phyloP scores from a whole-genome alignment of 1,140 invertebrate species.

The Rhysida immarginata region DNA sequence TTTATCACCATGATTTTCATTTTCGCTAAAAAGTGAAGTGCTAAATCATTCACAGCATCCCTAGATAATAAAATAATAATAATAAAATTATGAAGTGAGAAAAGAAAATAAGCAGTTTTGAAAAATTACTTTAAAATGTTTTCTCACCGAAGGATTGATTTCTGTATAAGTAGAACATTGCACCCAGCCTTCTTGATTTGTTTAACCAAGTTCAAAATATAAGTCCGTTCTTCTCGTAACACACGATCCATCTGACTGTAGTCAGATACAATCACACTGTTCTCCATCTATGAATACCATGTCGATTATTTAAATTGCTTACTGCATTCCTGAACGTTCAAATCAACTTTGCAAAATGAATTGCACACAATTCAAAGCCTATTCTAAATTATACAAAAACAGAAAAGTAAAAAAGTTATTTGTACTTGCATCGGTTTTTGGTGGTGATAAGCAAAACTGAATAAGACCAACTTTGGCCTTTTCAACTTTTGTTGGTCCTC shows the following conservation, averaged over 20 bases:
- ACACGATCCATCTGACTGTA: conserved; percentile 98
- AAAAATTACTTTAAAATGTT: not conserved
- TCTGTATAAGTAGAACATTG: conserved; percentile 95
- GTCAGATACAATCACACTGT: conserved; percentile 93
- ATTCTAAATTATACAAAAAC: too few species aligned
- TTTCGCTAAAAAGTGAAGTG: conserved; percentile 95
- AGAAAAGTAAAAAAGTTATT: not conserved
- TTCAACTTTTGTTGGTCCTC: conserved; percentile 82
- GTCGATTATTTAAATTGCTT: too few species aligned
- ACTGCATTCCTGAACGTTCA: not conserved
- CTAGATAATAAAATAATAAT: conserved; percentile 25
- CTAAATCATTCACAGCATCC: conserved; percentile 92
- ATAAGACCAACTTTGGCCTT: conserved; percentile 98
- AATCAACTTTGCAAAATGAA: conserved; percentile 1
- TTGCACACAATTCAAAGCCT: conserved; percentile 8
- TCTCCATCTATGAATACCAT: conserved; percentile 99
- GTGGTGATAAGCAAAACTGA: conserved; percentile 98
- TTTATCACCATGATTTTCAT: conserved; percentile 98
- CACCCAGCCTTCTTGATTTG: conserved; percentile 98
- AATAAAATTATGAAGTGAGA: not conserved
- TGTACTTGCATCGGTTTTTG: conserved; percentile 86
- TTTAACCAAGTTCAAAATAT: conserved; percentile 97
- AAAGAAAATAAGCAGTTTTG: not conserved
- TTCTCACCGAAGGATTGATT: conserved; percentile 79
- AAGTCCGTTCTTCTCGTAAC: conserved; percentile 92